Conservation (phyloP, 1,140 invertebrate genomes). For the Calephelis nemesis region DNA sequence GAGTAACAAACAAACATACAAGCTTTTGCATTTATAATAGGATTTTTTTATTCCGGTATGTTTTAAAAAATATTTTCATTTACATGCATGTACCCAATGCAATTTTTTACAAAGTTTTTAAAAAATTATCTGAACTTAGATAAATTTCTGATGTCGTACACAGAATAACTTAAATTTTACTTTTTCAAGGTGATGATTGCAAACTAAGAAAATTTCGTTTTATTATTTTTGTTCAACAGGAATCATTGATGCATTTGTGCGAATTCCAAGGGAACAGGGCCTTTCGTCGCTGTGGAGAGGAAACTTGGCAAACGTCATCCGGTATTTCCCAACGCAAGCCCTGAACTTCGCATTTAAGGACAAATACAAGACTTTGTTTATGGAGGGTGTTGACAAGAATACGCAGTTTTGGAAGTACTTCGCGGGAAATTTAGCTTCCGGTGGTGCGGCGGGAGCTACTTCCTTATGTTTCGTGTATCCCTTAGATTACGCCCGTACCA, state of each 20-base stretch:
- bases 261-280: constrained; percentile 93
- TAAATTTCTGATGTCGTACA: too few relatives aligned
- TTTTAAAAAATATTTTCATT: too few relatives aligned
- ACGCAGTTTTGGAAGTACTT: constrained; percentile 94
- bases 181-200: too few relatives aligned
- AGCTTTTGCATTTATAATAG: too few relatives aligned
- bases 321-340: constrained; percentile 97
- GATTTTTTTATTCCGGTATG: too few relatives aligned
- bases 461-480: constrained; percentile 98
- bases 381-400: constrained; percentile 92
- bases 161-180: too few relatives aligned
- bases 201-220: too few relatives aligned
- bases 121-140: too few relatives aligned
- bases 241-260: constrained; percentile 92
- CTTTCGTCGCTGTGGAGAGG: constrained; percentile 94
- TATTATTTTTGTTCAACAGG: constrained; percentile 75
- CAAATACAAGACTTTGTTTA: constrained; percentile 91
- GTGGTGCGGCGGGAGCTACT: constrained; percentile 96
- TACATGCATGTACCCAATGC: too few relatives aligned
- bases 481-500: constrained; percentile 95
- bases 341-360: constrained; percentile 98
- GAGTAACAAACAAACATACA: too few relatives aligned
- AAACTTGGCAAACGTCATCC: constrained; percentile 95
- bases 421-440: constrained; percentile 92
- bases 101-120: too few relatives aligned